Percentiles rank a stretch among this genome's conserved stretches.
phyloP scores from a whole-genome alignment of 2,888 invertebrate species.

The Amblyjoppa fuscipennis region DNA sequence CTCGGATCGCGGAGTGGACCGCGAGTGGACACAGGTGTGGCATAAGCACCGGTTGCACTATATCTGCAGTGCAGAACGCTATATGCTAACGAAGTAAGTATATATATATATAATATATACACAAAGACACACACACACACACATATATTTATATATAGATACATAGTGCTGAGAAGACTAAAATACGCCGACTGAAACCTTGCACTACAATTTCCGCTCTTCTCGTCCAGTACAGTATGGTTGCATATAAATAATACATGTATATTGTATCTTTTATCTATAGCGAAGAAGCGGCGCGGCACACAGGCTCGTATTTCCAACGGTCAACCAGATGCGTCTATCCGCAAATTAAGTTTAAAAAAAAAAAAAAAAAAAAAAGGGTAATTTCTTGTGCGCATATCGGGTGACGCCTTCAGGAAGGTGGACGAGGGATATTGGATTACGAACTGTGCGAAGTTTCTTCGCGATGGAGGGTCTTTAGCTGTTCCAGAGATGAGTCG shows the following conservation, averaged over 20 bases:
- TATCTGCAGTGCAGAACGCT: background rate
- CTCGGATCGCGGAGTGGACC: conserved; percentile 33
- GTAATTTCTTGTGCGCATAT: conserved; percentile 48
- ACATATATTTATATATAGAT: conserved; percentile 6
- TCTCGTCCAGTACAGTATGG: conserved; percentile 10
- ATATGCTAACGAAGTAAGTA: background rate
- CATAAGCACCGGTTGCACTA: conserved; percentile 23
- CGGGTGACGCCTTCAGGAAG: conserved; percentile 53
- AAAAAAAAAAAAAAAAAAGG: conserved; percentile 22
- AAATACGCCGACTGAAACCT: conserved; percentile 56
- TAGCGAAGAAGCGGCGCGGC: conserved; percentile 13
- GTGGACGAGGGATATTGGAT: conserved; percentile 55
- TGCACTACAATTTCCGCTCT: conserved; percentile 57
- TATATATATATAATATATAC: conserved; percentile 7
- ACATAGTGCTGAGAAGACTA: conserved; percentile 16
- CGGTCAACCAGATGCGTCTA: conserved; percentile 67
- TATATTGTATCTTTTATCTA: background rate
- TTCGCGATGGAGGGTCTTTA: conserved; percentile 13
- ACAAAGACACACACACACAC: too few species aligned
- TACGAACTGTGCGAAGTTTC: conserved; percentile 43
- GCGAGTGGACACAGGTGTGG: conserved; percentile 43
- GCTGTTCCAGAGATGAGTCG: conserved; percentile 1
- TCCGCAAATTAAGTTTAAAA: conserved; percentile 56
- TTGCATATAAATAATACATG: background rate
- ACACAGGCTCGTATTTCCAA: conserved; percentile 61